These are phyloP conservation scores for Branchipolynoe longqiensis DNA, from an alignment of 2,888 invertebrate species.

Conservation along the genomic window DNA sequence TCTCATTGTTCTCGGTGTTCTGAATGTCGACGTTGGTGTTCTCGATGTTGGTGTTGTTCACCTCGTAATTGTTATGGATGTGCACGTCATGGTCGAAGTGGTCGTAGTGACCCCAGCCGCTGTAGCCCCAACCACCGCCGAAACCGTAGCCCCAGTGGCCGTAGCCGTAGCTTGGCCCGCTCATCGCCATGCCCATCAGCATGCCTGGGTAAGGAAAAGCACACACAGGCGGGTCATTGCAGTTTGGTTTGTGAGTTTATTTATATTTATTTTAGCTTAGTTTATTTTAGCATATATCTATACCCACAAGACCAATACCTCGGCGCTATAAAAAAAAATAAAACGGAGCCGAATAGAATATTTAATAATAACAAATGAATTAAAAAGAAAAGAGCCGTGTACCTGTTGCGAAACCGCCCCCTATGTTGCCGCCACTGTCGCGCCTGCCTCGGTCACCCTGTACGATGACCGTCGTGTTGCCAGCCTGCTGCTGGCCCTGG, in stretches of 20 bases:
- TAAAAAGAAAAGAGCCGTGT: neutral
- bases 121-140: slow-evolving; percentile 59
- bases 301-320: neutral
- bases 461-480: slow-evolving; percentile 45
- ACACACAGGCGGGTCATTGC: neutral
- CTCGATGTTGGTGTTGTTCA: slow-evolving; percentile 60
- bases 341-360: no score
- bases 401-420: slow-evolving; percentile 28
- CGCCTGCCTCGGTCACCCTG: slow-evolving; percentile 42
- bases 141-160: slow-evolving; percentile 59
- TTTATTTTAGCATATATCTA: neutral
- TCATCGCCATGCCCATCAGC: slow-evolving; percentile 51
- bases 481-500: neutral
- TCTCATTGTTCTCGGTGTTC: slow-evolving; percentile 52
- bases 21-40: slow-evolving; percentile 59
- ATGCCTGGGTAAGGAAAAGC: slow-evolving; percentile 34
- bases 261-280: neutral
- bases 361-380: no score
- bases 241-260: neutral
- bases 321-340: neutral
- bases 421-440: neutral
- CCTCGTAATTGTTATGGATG: slow-evolving; percentile 57
- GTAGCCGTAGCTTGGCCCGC: neutral
- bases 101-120: slow-evolving; percentile 49
- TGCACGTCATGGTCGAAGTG: slow-evolving; percentile 41